Evolutionary conservation across 2,888 invertebrate genomes (phyloP).

Genomic region (Diaperis boleti): DNA sequence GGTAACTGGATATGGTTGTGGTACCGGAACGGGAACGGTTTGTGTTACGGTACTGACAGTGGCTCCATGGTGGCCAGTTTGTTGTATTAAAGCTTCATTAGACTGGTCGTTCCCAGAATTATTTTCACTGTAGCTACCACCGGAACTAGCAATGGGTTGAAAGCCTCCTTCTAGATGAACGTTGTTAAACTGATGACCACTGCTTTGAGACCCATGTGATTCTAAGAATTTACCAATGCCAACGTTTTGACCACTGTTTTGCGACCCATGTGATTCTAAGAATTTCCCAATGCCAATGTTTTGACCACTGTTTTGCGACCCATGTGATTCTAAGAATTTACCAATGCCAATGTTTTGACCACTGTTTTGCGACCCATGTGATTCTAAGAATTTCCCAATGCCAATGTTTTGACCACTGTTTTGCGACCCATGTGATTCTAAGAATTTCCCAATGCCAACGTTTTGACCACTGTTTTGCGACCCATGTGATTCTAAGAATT

Average conservation of each 20-base stretch:
- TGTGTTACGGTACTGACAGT: conserved; percentile 59
- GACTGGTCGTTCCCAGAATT: no score
- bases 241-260: not conserved
- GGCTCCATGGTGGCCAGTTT: no score
- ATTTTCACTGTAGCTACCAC: conserved; percentile 19
- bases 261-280: no score
- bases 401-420: not conserved
- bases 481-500: no score
- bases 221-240: not conserved
- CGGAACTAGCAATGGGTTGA: not conserved
- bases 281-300: no score
- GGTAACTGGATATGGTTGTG: conserved; percentile 62
- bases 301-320: no score
- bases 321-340: no score
- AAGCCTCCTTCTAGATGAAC: conserved; percentile 7
- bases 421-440: not conserved
- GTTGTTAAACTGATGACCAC: not conserved
- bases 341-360: no score
- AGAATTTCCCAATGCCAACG: not conserved
- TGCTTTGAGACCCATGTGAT: not conserved
- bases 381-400: no score
- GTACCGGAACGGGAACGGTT: conserved; percentile 61
- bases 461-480: not conserved
- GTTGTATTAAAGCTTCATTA: no score
- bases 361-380: no score